Evolutionary conservation across 2,113 vertebrate species (phyloP).

Genomic region (Neopipo cinnamomea): DNA sequence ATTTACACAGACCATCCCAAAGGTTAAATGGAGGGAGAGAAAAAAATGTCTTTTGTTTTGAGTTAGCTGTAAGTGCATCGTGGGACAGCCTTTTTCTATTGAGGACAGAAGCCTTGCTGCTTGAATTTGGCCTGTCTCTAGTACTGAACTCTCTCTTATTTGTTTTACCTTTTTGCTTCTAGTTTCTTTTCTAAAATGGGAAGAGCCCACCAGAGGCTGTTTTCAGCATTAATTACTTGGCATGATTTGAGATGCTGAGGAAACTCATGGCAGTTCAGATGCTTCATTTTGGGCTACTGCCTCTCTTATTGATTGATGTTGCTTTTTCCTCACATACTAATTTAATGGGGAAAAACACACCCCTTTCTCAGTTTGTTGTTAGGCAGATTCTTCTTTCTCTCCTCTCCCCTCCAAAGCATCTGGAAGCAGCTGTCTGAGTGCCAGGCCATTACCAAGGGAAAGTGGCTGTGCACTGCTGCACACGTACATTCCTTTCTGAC

Average conservation of each 20-base stretch:
- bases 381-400: neutral
- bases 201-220: neutral
- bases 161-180: neutral
- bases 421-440: neutral
- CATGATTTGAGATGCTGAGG: neutral
- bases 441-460: neutral
- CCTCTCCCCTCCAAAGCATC: neutral
- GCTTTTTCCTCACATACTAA: neutral
- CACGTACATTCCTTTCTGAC: fast-evolving
- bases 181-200: neutral
- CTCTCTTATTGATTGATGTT: neutral
- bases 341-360: neutral
- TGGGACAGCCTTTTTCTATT: neutral
- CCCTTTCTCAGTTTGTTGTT: neutral
- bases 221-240: slow-evolving; percentile 11
- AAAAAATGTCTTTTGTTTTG: neutral
- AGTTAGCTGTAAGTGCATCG: neutral
- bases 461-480: neutral
- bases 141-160: neutral
- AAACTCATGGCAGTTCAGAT: neutral
- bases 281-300: neutral
- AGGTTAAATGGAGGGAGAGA: neutral
- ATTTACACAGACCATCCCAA: neutral
- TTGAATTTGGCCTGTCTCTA: neutral
- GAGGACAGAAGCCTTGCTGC: neutral